Base-by-base conservation (phyloP, 1,140 invertebrate genomes). In the Calephelis nemesis region DNA sequence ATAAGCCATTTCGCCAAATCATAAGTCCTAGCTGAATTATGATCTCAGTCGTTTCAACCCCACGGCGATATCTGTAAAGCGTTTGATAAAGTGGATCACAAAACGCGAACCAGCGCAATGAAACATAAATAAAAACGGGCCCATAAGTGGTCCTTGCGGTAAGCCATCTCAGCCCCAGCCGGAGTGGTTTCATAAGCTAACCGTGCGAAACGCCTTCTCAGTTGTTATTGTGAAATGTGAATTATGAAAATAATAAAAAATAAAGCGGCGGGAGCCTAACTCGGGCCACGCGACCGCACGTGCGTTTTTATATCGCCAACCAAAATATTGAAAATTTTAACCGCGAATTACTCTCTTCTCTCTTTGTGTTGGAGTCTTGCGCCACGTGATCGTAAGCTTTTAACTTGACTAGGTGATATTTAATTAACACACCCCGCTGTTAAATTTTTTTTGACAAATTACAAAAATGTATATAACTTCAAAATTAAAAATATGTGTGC, bases 161-260 rank as follows among this genome's bases (percentile, higher is more conserved):
- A 84, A 81, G 82, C 67, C 73, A 74, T 75, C 77, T 76, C 74
- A 65, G 65, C 70, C 73, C 78, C 74, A 76, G 69, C 73, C 73
- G 81, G 77, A 87, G 87, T 87, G 87, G 83, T 87, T 85, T 84
- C 83, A 85, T 84, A 79, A 85, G 76, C 82, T 87, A 89, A 88
- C 87, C 88, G 87, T 91, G 88, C 88, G 87, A 89, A 91, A 91
- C 88, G 86, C 87, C 87, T 88, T 85, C 83, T 77, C 83, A 80
- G 79, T 86, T 91, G 84, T 90, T 90, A 88, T 90, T 89, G 84
- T 90, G 87, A 90, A 89, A 87, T 80, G 82, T 91, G 88, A 90
- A 91, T 89, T 90, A 90, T 88, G 86, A 91, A 91, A 90, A 91
- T 90, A 88, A 90, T 91, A 91, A 91, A 91, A 91, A 91, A 85